Base-by-base conservation (phyloP, 2,113 vertebrate genomes). In the Cyprinodon brontotheroides region DNA sequence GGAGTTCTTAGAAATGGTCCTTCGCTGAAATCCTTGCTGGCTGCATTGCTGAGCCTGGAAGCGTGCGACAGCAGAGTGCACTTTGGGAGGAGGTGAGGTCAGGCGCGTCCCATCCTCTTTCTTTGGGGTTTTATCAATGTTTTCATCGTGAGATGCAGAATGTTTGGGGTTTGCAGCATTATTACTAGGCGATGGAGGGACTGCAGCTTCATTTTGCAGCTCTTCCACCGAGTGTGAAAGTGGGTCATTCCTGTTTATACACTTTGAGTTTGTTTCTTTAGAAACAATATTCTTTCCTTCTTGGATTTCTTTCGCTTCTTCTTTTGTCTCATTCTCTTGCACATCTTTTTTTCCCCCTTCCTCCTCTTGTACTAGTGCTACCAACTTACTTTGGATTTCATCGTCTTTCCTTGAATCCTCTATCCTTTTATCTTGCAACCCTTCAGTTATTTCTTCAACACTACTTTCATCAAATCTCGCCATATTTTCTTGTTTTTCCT, bases 1-100 rank as follows among this genome's bases (percentile, higher is more conserved):
- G 38, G 57, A 78, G 15, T 61, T 29, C 60, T 61, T 87, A 38
- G 37, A 41, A 74, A 69, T 70, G 45, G 68, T 48, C 70, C 77
- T 90, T 36, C 74, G 11, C 72, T 77, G 68, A 60, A 74, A 61
- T 61, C 59, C 59, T 47, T 64, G 62, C 37, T 57, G 82, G 71
- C 36, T 63, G 5, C 81, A 41, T 1, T 15, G n/a, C 14, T 75
- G 81, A 73, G 60, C 77, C 73, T 93, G 90, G 77, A 91, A 89
- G 9, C 76, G 77, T 9, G 78, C 78, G 8, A 70, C 70, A 13
- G 86, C 80, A 47, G 91, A 81, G 2, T 36, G 72, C 36, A 90
- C 84, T 53, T 65, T 90, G 0, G 87, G 86, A n/a, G 74, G 39
- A n/a, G 50, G 12, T 38, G 69, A 15, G 11, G 53, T 70, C 62